Conservation (phyloP, 1,140 invertebrate species). For the Aphelinus certus region DNA sequence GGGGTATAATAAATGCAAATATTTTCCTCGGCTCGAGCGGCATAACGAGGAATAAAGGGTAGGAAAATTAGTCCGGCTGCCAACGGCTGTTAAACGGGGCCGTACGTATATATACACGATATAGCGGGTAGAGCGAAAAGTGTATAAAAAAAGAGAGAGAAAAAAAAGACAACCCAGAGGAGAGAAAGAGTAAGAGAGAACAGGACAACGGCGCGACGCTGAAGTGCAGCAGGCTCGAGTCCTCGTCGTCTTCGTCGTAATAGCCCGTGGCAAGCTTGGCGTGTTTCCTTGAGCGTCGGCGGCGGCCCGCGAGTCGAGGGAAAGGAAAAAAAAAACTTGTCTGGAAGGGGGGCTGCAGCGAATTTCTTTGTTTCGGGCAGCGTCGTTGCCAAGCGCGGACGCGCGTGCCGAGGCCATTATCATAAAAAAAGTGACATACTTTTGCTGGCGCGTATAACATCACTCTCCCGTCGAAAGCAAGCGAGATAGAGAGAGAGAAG, state of each 20-base stretch:
- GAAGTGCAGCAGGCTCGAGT: neutral
- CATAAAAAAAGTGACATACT: neutral
- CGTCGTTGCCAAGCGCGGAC: neutral
- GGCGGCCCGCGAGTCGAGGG: no score
- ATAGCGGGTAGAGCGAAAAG: no score
- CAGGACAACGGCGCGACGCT: neutral
- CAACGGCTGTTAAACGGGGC: no score
- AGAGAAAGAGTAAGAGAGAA: neutral
- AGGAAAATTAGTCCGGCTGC: no score
- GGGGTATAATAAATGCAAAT: no score
- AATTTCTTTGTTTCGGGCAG: neutral
- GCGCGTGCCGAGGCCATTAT: neutral
- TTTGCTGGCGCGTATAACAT: neutral
- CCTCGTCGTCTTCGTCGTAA: slow-evolving; percentile 24
- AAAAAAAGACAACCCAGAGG: neutral
- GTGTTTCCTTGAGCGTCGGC: no score
- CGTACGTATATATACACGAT: no score
- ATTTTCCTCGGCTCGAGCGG: neutral
- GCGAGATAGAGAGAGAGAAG: no score
- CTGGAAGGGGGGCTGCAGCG: neutral
- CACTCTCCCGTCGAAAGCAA: no score
- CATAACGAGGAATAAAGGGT: neutral
- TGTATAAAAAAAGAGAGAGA: neutral
- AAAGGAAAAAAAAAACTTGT: no score
- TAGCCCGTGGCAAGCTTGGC: neutral